phyloP scores from a whole-genome alignment of 2,113 vertebrate species.

The Jacana jacana region DNA sequence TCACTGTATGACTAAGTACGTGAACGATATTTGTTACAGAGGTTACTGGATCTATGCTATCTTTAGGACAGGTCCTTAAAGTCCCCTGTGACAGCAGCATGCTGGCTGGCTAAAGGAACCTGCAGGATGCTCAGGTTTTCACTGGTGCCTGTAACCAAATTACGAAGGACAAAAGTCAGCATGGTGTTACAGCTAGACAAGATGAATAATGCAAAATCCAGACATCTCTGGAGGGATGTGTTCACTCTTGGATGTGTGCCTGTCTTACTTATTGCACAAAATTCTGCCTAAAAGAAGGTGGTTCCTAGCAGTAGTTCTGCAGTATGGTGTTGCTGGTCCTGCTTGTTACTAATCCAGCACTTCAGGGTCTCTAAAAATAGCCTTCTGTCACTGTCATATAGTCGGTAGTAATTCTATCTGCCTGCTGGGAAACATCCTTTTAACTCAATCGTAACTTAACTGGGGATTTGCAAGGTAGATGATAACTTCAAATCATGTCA shows the following conservation, averaged over 20 bases:
- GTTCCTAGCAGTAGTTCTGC: neutral
- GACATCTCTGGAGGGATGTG: neutral
- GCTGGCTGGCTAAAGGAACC: neutral
- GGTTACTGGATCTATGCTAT: neutral
- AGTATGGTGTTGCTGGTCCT: neutral
- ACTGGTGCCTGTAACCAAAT: neutral
- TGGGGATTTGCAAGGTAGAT: neutral
- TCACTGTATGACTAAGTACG: neutral
- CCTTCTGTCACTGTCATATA: neutral
- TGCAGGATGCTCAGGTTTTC: neutral
- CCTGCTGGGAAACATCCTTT: neutral
- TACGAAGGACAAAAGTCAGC: fast-evolving
- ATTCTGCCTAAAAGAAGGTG: neutral
- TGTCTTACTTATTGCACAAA: neutral
- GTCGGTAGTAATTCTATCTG: neutral
- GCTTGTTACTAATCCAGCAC: neutral
- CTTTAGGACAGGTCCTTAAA: neutral
- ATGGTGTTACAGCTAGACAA: neutral
- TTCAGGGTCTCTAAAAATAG: neutral
- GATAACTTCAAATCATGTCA: neutral
- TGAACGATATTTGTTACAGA: neutral
- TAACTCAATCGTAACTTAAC: neutral
- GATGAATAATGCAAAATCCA: neutral
- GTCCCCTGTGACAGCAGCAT: neutral
- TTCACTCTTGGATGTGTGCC: neutral